Base-by-base conservation (phyloP, 2,113 vertebrate genomes). In the Hippopotamus amphibius region DNA sequence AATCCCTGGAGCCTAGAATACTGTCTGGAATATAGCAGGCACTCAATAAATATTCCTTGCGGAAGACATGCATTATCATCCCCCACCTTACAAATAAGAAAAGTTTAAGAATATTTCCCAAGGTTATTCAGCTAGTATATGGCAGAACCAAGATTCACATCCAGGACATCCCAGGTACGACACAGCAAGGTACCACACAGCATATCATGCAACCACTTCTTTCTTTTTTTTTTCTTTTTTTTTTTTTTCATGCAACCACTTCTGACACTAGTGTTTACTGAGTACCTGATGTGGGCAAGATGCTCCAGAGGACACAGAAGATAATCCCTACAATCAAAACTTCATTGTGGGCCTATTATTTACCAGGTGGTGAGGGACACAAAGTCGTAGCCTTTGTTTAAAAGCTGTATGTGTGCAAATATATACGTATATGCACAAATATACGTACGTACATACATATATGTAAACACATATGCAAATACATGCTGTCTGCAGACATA, bases 71-170 rank as follows among this genome's bases (percentile, higher is more conserved):
- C 0, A 19, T 30, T 55, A n/a, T 61, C 63, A 21, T 61, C 15
- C 37, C 16, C 50, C 48, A 88, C 9, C 48, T 71, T 19, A 55
- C 2, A 81, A 43, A 19, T 6, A 43, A 61, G 30, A 55, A 76
- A 37, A 37, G 28, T 85, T 26, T 21, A 21, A 21, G 37, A 48
- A 4, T 4, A 13, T 69, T 50, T 82, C 61, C 85, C 24, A 68
- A 69, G 50, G 59, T 74, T 33, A 43, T 41, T 83, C 77, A 85
- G 30, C 41, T 65, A 63, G n/a, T 37, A 14, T 2, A 46, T 3
- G 41, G n/a, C 80, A 76, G 65, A 92, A 63, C 26, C 26, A 74
- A 95, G 66, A 74, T 33, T 86, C 82, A 66, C 8, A 43, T 11
- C 21, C 68, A 63, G 46, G 33, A 41, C 55, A 90, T 87, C 12